phyloP scores from a whole-genome alignment of 1,140 invertebrate species.

The Drosophila pallidifrons region DNA sequence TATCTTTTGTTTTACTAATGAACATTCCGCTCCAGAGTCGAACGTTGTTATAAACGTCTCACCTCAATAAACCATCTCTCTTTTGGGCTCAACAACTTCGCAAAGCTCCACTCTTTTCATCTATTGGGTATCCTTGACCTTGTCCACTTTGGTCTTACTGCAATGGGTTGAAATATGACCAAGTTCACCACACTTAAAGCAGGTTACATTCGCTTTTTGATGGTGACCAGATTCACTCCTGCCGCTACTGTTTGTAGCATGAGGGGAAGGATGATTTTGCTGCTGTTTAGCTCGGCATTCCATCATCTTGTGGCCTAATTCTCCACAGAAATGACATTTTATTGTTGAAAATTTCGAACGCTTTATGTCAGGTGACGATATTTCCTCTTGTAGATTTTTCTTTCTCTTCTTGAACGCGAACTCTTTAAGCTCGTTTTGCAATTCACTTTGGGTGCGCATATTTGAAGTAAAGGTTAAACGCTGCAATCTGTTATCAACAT shows the following conservation, averaged over 20 bases:
- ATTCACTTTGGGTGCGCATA: too few relatives aligned
- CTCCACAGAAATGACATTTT: constrained; percentile 30
- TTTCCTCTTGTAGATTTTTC: too few relatives aligned
- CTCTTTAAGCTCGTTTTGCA: too few relatives aligned
- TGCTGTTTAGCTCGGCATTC: constrained; percentile 28
- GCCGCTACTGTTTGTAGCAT: constrained; percentile 10
- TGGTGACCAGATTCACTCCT: constrained; percentile 19
- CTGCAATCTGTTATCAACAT: too few relatives aligned
- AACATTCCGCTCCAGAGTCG: constrained; percentile 8
- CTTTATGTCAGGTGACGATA: constrained; percentile 24
- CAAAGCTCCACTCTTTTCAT: constrained; percentile 26
- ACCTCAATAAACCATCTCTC: constrained; percentile 16
- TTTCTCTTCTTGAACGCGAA: too few relatives aligned
- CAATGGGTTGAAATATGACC: constrained; percentile 23
- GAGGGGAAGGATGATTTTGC: constrained; percentile 24
- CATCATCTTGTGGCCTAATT: constrained; percentile 25
- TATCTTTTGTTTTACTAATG: background rate
- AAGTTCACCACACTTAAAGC: constrained; percentile 26
- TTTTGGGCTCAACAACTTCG: constrained; percentile 30
- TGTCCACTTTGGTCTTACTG: constrained; percentile 16
- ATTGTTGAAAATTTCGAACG: constrained; percentile 25
- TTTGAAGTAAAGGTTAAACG: too few relatives aligned
- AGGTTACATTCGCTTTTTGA: constrained; percentile 23
- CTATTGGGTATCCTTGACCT: constrained; percentile 15
- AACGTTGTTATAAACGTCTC: constrained; percentile 15